A percentile compares a stretch with the other conserved stretches of the same genome.
phyloP scores from a whole-genome alignment of 2,797 vertebrate species.

The Euthynnus affinis region DNA sequence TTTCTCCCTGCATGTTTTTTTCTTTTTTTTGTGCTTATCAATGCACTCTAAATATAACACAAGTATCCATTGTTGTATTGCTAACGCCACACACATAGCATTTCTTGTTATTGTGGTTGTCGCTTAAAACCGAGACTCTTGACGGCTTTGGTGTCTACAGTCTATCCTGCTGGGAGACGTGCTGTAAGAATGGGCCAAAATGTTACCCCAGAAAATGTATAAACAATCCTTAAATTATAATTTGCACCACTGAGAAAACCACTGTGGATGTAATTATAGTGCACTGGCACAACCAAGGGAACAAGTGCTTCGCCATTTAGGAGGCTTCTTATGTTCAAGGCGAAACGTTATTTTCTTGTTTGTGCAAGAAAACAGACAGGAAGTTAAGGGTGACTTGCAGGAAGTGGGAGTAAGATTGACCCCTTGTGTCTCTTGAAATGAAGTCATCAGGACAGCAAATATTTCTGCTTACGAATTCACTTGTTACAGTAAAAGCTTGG shows the following conservation, averaged over 20 bases:
- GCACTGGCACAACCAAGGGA: conserved; percentile 47
- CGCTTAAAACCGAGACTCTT: conserved; percentile 48
- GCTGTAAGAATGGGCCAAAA: conserved; percentile 62
- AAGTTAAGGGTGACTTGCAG: conserved; percentile 58
- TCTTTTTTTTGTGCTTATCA: conserved; percentile 66
- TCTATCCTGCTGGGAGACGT: conserved; percentile 54
- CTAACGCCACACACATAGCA: conserved; percentile 44
- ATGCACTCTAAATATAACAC: conserved; percentile 74
- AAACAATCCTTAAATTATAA: conserved; percentile 75
- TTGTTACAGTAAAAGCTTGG: conserved; percentile 18
- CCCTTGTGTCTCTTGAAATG: conserved; percentile 37
- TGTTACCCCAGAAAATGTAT: conserved; percentile 69
- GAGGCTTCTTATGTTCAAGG: conserved; percentile 38
- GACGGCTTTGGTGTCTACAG: conserved; percentile 55
- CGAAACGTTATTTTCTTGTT: conserved; percentile 66
- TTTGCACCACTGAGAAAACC: conserved; percentile 48
- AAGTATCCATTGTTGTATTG: conserved; percentile 72
- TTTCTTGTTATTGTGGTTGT: conserved; percentile 77
- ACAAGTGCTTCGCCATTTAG: conserved; percentile 42
- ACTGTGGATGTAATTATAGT: conserved; percentile 70
- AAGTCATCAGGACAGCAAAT: conserved; percentile 30
- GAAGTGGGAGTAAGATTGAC: conserved; percentile 52
- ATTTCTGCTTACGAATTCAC: conserved; percentile 5
- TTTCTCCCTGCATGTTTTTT: conserved; percentile 54
- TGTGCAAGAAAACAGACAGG: conserved; percentile 46